phyloP scores from a whole-genome alignment of 2,113 vertebrate species.

The Aspidoscelis tigris region DNA sequence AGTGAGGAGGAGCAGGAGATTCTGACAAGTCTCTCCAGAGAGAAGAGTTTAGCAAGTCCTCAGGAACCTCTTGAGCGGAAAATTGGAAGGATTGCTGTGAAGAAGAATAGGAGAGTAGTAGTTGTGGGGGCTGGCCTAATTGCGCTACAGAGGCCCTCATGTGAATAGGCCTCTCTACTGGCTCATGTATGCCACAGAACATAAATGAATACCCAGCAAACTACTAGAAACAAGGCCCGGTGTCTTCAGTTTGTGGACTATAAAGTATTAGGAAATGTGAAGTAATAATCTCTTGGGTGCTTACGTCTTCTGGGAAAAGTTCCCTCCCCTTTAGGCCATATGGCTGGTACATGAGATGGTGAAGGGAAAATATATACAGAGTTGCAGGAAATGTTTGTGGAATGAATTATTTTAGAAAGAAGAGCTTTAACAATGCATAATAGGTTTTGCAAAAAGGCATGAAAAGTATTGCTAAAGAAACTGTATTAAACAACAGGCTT shows the following conservation, averaged over 20 bases:
- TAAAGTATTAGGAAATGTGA: too few relatives aligned
- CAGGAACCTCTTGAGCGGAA: too few relatives aligned
- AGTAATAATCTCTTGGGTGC: too few relatives aligned
- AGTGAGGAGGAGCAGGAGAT: too few relatives aligned
- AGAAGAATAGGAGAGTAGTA: too few relatives aligned
- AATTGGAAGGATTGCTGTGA: too few relatives aligned
- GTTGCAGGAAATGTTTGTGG: not conserved
- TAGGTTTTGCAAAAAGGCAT: conserved; percentile 14
- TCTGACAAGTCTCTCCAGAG: too few relatives aligned
- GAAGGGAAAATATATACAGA: not conserved
- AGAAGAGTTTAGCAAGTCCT: too few relatives aligned
- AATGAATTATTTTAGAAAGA: conserved; percentile 24
- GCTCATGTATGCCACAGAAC: not conserved
- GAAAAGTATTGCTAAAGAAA: rapidly evolving
- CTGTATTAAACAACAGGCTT: not conserved
- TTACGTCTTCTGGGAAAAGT: conserved; percentile 5
- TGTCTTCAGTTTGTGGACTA: not conserved
- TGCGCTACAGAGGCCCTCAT: too few relatives aligned
- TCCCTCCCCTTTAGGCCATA: not conserved
- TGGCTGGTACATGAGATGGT: not conserved
- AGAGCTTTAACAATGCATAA: not conserved
- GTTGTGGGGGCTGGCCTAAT: too few relatives aligned
- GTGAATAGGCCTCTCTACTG: too few relatives aligned
- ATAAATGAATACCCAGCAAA: not conserved
- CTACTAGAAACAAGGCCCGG: not conserved